Percentiles rank a stretch among this genome's conserved stretches.
Evolutionary conservation across 1,140 invertebrate genomes (phyloP).

Genomic region (Drosophila ananassae): DNA sequence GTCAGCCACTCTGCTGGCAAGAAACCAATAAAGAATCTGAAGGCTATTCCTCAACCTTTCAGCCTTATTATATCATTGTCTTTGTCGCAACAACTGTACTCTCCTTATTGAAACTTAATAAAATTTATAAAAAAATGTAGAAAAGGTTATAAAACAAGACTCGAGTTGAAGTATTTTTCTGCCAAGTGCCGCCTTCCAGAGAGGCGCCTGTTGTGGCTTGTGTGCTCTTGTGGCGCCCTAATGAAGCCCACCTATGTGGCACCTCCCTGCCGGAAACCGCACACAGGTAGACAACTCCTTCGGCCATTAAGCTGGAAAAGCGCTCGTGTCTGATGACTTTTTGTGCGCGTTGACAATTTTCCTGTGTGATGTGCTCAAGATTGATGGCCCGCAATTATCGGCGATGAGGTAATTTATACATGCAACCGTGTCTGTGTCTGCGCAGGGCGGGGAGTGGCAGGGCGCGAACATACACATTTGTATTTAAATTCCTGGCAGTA

Average conservation of each 20-base stretch:
- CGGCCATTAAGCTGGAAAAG: conserved; percentile 56
- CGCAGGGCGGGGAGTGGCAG: conserved; percentile 37
- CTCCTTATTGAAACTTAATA: too few relatives aligned
- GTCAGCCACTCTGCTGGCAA: conserved; percentile 35
- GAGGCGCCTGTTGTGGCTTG: background rate
- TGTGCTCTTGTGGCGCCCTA: conserved; percentile 30
- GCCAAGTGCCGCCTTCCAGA: background rate
- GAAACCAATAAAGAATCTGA: conserved; percentile 20
- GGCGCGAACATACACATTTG: conserved; percentile 40
- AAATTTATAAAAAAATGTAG: background rate
- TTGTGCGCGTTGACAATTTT: conserved; percentile 80
- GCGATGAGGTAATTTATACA: conserved; percentile 79
- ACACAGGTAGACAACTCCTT: conserved; percentile 15
- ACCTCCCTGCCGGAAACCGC: background rate
- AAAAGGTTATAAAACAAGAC: background rate
- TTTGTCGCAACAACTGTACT: background rate
- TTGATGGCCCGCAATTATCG: conserved; percentile 81
- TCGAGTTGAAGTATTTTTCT: conserved; percentile 10
- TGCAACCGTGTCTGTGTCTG: conserved; percentile 37
- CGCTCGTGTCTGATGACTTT: conserved; percentile 73
- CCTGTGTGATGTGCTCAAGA: conserved; percentile 74
- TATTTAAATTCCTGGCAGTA: conserved; percentile 4
- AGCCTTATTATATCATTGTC: too few relatives aligned
- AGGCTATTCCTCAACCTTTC: background rate
- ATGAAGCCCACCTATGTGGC: conserved; percentile 56